phyloP scores from a whole-genome alignment of 2,113 vertebrate species.

The Seriola dumerili region DNA sequence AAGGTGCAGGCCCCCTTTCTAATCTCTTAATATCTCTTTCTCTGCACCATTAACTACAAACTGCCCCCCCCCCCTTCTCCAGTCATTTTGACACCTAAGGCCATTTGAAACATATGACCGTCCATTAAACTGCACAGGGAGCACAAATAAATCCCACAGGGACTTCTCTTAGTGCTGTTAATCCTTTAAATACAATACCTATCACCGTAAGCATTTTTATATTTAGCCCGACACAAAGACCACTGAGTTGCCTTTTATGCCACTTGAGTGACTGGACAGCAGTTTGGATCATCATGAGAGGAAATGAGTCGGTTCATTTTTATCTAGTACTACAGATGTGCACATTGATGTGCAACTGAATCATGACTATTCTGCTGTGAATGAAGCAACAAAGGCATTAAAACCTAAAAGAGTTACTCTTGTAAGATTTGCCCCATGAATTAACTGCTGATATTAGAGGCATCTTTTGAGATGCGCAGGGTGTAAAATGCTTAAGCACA shows the following conservation, averaged over 20 bases:
- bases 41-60: neutral
- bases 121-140: constrained; percentile 39
- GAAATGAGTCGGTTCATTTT: neutral
- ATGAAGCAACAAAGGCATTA: neutral
- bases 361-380: constrained; percentile 48
- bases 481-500: neutral
- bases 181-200: constrained; percentile 59
- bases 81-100: constrained; percentile 6
- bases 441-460: neutral
- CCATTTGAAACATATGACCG: constrained; percentile 23
- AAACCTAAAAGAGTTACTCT: neutral
- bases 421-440: neutral
- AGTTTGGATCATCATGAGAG: neutral
- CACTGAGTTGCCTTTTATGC: neutral
- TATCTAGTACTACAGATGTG: constrained; percentile 4
- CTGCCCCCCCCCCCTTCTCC: neutral
- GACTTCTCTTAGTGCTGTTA: constrained; percentile 33
- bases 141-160: constrained; percentile 38
- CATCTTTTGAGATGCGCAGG: neutral
- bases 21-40: neutral
- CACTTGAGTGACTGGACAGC: constrained; percentile 12
- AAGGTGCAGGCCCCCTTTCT: neutral
- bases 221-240: constrained; percentile 34
- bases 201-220: constrained; percentile 45
- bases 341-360: neutral